Evolutionary conservation across 2,113 vertebrate species (phyloP), one percentile per base, ranked within the genome.

Genomic region (Gopherus evgoodei): DNA sequence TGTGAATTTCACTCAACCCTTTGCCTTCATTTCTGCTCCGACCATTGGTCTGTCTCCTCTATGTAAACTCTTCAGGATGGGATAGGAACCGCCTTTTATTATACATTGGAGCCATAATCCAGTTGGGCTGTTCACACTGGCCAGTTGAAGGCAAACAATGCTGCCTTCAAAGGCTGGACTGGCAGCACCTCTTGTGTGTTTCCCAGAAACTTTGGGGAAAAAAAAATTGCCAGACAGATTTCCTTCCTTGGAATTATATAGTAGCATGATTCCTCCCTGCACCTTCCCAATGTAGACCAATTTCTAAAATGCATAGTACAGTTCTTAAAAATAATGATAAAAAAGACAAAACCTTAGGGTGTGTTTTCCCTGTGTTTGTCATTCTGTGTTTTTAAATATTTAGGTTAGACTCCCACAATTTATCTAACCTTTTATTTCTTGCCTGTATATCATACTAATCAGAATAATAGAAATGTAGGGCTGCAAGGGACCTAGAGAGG

Each of bases 381-480:
- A 44, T 91, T 54, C 50, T 83, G 19, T 54, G 84, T 85, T 35
- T 62, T 93, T 84, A 89, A 96, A 75, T 76, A 5, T 47, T 89
- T 84, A 42, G 47, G 4, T 88, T 88, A 80, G n/a, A 10, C 65
- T 91, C 88, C 25, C 42, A 83, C 47, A 93, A 3, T 86, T 95
- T 95, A 81, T 42, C 85, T 81, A 3, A 75, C 54, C n/a, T 11
- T 11, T 88, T 27, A 57, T 92, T 90, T 93, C 52, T 93, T 89
- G 88, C 17, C 65, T 79, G 87, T 56, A 24, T 83, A 88, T 95
- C 69, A 59, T 81, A 59, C 65, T 92, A 79, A 93, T 95, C 94
- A 84, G 90, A 95, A 90, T 0, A 96, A 21, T 56, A 57, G 29
- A 69, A 69, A 69, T 69, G 62, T 69, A 19, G 62, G 62, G 16